Conservation (phyloP, 2,888 invertebrate species). For the Habrosyne pyritoides region DNA sequence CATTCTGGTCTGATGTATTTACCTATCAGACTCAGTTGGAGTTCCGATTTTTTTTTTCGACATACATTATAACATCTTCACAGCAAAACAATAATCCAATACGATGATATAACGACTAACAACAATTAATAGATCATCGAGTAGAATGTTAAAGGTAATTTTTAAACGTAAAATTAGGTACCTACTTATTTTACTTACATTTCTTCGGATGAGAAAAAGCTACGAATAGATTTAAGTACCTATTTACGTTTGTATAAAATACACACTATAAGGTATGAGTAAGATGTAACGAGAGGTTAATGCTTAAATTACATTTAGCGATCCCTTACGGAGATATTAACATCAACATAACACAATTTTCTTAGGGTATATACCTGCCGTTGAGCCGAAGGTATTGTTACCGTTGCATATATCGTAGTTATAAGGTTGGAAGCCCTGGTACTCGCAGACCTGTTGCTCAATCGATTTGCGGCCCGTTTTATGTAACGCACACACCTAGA, state of each 20-base stretch:
- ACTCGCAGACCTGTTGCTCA: slow-evolving; percentile 63
- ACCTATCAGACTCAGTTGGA: too few species aligned
- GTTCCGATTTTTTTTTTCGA: too few species aligned
- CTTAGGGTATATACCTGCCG: background rate
- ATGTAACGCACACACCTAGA: slow-evolving; percentile 51
- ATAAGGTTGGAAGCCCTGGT: slow-evolving; percentile 34
- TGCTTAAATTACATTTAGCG: background rate
- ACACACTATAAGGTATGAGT: too few species aligned
- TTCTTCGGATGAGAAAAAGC: too few species aligned
- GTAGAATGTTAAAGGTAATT: too few species aligned
- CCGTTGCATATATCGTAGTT: slow-evolving; percentile 27
- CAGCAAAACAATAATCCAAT: too few species aligned
- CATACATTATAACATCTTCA: too few species aligned
- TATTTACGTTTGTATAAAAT: background rate
- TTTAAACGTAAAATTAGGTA: too few species aligned
- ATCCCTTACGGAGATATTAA: background rate
- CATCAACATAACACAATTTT: background rate
- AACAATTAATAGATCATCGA: too few species aligned
- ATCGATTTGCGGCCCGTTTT: slow-evolving; percentile 62
- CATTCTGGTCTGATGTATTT: too few species aligned
- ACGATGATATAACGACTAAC: too few species aligned
- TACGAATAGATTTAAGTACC: background rate
- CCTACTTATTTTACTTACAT: too few species aligned
- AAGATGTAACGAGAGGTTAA: background rate
- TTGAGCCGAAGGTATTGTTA: slow-evolving; percentile 21